Evolutionary conservation across 2,797 vertebrate species (phyloP), one percentile per base, ranked within the genome.

Genomic region (Microcaecilia unicolor): DNA sequence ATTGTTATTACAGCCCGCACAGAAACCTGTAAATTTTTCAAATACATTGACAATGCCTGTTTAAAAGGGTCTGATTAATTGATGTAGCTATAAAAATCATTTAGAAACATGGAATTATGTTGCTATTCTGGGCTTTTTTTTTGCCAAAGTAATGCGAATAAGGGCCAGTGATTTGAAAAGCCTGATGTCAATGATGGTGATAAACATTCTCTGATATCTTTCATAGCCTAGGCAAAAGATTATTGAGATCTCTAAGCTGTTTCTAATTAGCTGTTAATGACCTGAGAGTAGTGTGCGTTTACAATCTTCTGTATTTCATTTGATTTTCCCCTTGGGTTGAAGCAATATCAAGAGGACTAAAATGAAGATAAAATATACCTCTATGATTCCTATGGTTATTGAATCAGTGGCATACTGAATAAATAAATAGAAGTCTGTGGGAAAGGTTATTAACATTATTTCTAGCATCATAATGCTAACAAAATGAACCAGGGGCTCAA

Each of bases 181-280:
- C n/a, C n/a, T n/a, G n/a, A 9, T 13, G 41, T 52, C 25, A 22
- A 4, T 1, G 30, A 69, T 70, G 12, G 69, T 31, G 35, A 65
- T 75, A 70, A 74, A 42, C 6, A 3, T 27, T 22, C 15, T 48
- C 42, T 22, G 32, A 59, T 51, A 22, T 15, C 25, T 43, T 29
- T 51, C 23, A 19, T 11, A 34, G 52, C 16, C 62, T 62, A 72
- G 53, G 43, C 55, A 57, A 58, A 65, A 56, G 56, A 61, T 58
- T 59, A 38, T 21, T 63, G 55, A 19, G 25, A 61, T 69, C 64
- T 56, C 56, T 47, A 62, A 67, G 59, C 69, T 70, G 53, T 58
- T 74, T 69, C 58, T 75, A 78, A 81, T 78, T 78, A 80, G 56
- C 57, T 64, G 48, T 58, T 79, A 79, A 80, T 67, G 65, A 71